Conservation (phyloP, 2,888 invertebrate genomes). For the Camponotus fellah region DNA sequence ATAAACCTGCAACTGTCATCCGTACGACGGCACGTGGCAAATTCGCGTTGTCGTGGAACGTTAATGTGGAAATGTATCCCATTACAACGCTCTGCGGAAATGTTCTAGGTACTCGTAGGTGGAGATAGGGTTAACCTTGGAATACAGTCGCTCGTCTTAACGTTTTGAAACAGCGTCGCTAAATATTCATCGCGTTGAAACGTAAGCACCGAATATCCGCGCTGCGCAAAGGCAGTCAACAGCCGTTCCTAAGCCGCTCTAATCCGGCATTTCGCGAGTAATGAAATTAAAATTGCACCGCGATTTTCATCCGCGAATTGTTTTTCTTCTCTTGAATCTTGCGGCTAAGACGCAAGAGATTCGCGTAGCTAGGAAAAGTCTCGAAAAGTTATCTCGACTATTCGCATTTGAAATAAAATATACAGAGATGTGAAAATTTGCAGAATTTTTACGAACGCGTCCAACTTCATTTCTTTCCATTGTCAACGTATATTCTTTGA, state of each 20-base stretch:
- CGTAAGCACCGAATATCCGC: conserved; percentile 71
- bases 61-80: conserved; percentile 56
- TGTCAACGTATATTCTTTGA: neutral
- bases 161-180: conserved; percentile 64
- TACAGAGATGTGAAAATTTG: conserved; percentile 14
- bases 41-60: conserved; percentile 49
- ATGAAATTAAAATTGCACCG: conserved; percentile 74
- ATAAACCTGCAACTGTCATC: conserved; percentile 58
- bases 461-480: neutral
- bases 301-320: conserved; percentile 51
- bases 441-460: neutral
- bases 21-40: conserved; percentile 33
- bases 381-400: neutral
- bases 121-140: conserved; percentile 57
- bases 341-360: neutral
- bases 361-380: neutral
- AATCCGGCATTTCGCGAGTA: conserved; percentile 68
- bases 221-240: conserved; percentile 61
- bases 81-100: conserved; percentile 59
- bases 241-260: conserved; percentile 67
- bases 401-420: neutral
- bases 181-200: conserved; percentile 75
- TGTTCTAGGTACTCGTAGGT: conserved; percentile 47
- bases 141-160: conserved; percentile 65
- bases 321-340: neutral